Evolutionary conservation across 2,113 vertebrate species (phyloP).

Genomic region (Ia io): DNA sequence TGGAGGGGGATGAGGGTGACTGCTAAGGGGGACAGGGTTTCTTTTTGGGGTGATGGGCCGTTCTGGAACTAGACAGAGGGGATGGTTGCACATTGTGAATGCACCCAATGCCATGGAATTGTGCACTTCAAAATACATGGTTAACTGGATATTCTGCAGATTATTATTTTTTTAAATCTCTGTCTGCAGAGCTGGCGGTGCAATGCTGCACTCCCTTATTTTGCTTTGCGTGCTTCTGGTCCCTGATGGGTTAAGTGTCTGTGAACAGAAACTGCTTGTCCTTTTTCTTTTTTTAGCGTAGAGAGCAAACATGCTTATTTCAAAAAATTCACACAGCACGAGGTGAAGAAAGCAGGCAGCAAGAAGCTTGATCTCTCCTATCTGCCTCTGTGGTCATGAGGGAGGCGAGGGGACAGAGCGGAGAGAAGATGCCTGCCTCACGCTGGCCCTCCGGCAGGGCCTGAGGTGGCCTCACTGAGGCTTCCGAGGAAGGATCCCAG

Average conservation of each 20-base stretch:
- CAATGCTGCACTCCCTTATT: rapidly evolving
- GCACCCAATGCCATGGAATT: neutral
- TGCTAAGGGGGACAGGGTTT: neutral
- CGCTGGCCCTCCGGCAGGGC: rapidly evolving
- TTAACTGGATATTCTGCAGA: neutral
- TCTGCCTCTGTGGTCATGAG: too few species aligned
- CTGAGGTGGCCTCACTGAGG: rapidly evolving
- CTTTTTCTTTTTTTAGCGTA: neutral
- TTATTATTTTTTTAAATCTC: neutral
- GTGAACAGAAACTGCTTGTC: neutral
- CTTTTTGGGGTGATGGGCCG: neutral
- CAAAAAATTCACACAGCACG: neutral
- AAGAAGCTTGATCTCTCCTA: neutral
- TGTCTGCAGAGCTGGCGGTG: rapidly evolving
- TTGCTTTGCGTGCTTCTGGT: neutral
- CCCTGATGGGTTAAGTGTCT: neutral
- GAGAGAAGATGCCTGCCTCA: neutral
- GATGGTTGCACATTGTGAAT: neutral
- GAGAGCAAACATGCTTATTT: neutral
- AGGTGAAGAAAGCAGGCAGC: neutral
- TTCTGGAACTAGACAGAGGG: neutral
- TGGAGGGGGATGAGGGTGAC: too few species aligned
- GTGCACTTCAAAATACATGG: neutral
- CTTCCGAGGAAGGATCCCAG: neutral
- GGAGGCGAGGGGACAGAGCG: neutral